Conservation (phyloP, 2,888 invertebrate species). For the Leucophenga maculata region DNA sequence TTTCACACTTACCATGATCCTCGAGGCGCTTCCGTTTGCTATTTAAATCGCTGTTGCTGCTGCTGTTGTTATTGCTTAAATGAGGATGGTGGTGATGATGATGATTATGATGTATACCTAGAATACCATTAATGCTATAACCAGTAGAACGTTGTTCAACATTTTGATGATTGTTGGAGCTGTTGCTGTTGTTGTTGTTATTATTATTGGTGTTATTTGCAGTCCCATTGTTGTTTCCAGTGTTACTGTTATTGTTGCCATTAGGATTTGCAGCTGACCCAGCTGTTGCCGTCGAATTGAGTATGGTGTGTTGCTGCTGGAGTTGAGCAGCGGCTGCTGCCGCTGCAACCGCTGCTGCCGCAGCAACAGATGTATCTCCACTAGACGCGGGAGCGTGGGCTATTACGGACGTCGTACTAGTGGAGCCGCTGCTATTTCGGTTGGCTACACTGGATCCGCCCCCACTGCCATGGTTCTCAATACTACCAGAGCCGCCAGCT, state of each 20-base stretch:
- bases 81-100: slow-evolving; percentile 61
- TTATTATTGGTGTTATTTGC: slow-evolving; percentile 38
- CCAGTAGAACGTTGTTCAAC: slow-evolving; percentile 76
- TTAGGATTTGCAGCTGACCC: background rate
- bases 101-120: slow-evolving; percentile 62
- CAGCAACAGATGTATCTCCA: slow-evolving; percentile 44
- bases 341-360: slow-evolving; percentile 15
- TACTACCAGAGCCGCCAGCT: too few species aligned
- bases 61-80: slow-evolving; percentile 49
- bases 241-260: slow-evolving; percentile 30
- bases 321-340: slow-evolving; percentile 1
- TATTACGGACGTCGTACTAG: slow-evolving; percentile 77
- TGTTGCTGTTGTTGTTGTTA: slow-evolving; percentile 37
- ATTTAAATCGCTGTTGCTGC: slow-evolving; percentile 76
- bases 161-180: slow-evolving; percentile 47
- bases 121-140: slow-evolving; percentile 96
- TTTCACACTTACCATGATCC: slow-evolving; percentile 80
- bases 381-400: slow-evolving; percentile 77
- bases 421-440: slow-evolving; percentile 38
- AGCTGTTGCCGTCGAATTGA: background rate
- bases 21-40: slow-evolving; percentile 88
- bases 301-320: slow-evolving; percentile 27
- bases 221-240: slow-evolving; percentile 34
- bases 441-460: slow-evolving; percentile 53
- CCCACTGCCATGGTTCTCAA: slow-evolving; percentile 14